These are phyloP conservation scores for Bombus balteatus DNA, from an alignment of 1,140 invertebrate genomes.

Conservation along the genomic window DNA sequence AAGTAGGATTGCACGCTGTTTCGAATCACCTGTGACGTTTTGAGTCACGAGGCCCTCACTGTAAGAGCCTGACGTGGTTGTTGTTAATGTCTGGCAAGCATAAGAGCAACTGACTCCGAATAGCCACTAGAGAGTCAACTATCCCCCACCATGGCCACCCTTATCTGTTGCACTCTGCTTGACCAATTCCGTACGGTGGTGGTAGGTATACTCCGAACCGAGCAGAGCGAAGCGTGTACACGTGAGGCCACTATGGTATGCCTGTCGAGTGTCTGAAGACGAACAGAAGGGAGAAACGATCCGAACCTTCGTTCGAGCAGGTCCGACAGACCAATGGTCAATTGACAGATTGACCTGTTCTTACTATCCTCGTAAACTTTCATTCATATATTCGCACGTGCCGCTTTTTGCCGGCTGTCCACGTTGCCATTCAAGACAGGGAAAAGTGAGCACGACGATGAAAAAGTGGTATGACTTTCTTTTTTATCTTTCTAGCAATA, in stretches of 20 bases:
- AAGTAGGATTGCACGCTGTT: background rate
- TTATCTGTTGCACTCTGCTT: constrained; percentile 77
- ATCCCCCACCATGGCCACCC: constrained; percentile 76
- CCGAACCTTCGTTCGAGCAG: constrained; percentile 64
- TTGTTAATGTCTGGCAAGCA: constrained; percentile 78
- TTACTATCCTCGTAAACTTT: constrained; percentile 79
- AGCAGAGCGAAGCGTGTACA: background rate
- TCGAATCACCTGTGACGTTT: constrained; percentile 44
- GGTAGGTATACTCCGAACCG: constrained; percentile 33
- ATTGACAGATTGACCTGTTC: constrained; percentile 80
- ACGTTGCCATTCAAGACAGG: background rate
- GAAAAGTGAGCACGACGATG: background rate
- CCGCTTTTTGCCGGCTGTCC: constrained; percentile 39
- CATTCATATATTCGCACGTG: constrained; percentile 78
- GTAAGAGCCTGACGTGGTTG: constrained; percentile 51
- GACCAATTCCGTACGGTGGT: constrained; percentile 58
- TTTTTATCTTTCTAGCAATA: background rate
- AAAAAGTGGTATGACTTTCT: background rate
- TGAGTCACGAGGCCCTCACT: constrained; percentile 52
- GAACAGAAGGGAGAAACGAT: constrained; percentile 62
- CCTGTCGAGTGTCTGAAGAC: constrained; percentile 8
- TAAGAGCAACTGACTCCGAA: constrained; percentile 81
- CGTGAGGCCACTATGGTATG: background rate
- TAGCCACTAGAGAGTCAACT: constrained; percentile 75
- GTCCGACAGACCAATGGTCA: constrained; percentile 72